Base-by-base conservation (phyloP, 2,888 invertebrate genomes). In the Catocala fraxini region DNA sequence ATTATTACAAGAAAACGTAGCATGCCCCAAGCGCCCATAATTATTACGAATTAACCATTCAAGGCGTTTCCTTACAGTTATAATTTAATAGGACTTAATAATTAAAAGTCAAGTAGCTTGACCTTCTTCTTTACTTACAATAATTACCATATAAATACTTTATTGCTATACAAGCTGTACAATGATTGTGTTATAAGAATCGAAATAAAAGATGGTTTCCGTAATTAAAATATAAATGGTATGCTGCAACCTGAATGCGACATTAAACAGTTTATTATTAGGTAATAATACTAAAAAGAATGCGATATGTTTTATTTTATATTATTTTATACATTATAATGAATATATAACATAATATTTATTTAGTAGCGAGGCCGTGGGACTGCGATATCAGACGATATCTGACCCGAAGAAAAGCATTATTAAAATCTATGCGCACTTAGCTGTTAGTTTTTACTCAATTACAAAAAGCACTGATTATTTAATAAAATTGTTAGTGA, bases 1-100 rank as follows among this genome's bases (percentile, higher is more conserved):
- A 68, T n/a, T 48, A 47, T 60, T 53, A 15, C 56, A 65, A 60
- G 56, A 65, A 66, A 69, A 55, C 53, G 63, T 63, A 64, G 35
- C 63, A 52, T 41, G 51, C 64, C 46, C 41, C 48, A 15, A 51
- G 46, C 56, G 11, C 35, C 42, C 73, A 71, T 81, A 80, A 81
- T 82, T 83, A 83, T 78, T 71, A 75, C 73, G 75, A 81, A 84
- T 87, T 83, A 83, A 81, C 70, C 69, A 75, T 76, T 81, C 86
- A 84, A 83, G 86, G 82, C 81, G 79, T 88, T 89, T 89, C 88
- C 89, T 87, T 81, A 80, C 83, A 74, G 76, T 86, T 85, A 85
- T 84, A 74, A 81, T 84, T 86, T 86, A 89, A 85, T 86, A 77
- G 79, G 80, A 79, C 68, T 85, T 84, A 85, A 88, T 85, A 86